Conservation (phyloP, 2,113 vertebrate genomes). For the Tichodroma muraria region DNA sequence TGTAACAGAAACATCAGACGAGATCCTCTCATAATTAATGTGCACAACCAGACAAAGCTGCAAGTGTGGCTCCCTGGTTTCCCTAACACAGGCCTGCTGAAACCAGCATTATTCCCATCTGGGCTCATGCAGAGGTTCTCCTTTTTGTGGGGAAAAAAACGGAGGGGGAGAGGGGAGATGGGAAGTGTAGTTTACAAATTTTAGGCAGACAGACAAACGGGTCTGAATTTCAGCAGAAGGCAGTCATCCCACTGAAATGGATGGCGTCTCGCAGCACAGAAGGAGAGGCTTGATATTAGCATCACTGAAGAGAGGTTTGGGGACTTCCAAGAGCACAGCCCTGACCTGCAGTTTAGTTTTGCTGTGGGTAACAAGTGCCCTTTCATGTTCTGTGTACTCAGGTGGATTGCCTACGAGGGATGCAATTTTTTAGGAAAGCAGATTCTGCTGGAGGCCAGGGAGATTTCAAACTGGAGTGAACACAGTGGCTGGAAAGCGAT, state of each 20-base stretch:
- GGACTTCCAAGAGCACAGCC: neutral
- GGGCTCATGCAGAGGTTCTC: neutral
- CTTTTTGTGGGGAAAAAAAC: neutral
- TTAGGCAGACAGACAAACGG: neutral
- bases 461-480: constrained; percentile 74
- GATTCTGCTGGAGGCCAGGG: constrained; percentile 71
- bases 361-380: neutral
- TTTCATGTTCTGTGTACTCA: neutral
- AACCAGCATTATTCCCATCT: neutral
- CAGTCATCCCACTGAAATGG: neutral
- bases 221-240: neutral
- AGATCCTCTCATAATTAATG: neutral
- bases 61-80: neutral
- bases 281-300: neutral
- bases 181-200: neutral
- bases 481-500: constrained; percentile 80
- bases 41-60: neutral
- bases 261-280: neutral
- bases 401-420: constrained; percentile 84
- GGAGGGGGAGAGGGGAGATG: neutral
- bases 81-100: neutral
- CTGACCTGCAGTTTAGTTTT: neutral
- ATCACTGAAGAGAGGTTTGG: neutral
- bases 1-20: neutral
- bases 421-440: constrained; percentile 80